A percentile compares a stretch with the other conserved stretches of the same genome.
These are phyloP conservation scores for Apus apus DNA, from an alignment of 2,113 vertebrate species.

Conservation along the genomic window DNA sequence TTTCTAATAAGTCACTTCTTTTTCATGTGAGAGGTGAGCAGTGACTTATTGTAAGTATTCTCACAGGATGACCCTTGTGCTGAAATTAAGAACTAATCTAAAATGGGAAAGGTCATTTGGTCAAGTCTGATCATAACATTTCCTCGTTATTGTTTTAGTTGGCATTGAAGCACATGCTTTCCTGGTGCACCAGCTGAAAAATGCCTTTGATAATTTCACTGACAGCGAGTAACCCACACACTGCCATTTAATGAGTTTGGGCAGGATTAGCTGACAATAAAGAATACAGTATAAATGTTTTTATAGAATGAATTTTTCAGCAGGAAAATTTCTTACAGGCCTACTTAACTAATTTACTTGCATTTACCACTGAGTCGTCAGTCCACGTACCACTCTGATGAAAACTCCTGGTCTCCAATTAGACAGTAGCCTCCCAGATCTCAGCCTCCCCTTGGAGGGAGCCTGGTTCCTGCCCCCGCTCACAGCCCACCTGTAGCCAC, in stretches of 20 bases:
- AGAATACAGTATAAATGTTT: slow-evolving; percentile 78
- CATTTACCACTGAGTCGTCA: slow-evolving; percentile 6
- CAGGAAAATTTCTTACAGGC: slow-evolving; percentile 36
- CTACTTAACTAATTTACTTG: slow-evolving; percentile 49
- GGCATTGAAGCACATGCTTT: slow-evolving; percentile 79
- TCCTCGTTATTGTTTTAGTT: slow-evolving; percentile 82
- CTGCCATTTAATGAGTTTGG: slow-evolving; percentile 80
- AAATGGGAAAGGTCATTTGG: slow-evolving; percentile 82
- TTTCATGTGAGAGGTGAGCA: slow-evolving; percentile 80
- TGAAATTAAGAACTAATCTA: slow-evolving; percentile 83
- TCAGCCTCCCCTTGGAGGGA: background rate
- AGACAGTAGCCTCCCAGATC: background rate
- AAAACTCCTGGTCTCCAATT: background rate
- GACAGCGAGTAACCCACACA: slow-evolving; percentile 81
- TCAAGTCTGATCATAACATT: slow-evolving; percentile 82
- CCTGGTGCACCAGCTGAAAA: slow-evolving; percentile 76
- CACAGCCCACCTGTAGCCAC: background rate
- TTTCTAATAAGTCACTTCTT: slow-evolving; percentile 85
- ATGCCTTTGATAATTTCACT: slow-evolving; percentile 83
- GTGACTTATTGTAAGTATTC: slow-evolving; percentile 81
- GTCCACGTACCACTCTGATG: background rate
- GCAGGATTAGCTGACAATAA: slow-evolving; percentile 81
- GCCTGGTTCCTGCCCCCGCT: background rate
- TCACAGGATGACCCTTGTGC: slow-evolving; percentile 78
- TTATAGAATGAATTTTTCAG: slow-evolving; percentile 72